Base-by-base conservation (phyloP, 2,113 vertebrate genomes). In the Gyps fulvus region DNA sequence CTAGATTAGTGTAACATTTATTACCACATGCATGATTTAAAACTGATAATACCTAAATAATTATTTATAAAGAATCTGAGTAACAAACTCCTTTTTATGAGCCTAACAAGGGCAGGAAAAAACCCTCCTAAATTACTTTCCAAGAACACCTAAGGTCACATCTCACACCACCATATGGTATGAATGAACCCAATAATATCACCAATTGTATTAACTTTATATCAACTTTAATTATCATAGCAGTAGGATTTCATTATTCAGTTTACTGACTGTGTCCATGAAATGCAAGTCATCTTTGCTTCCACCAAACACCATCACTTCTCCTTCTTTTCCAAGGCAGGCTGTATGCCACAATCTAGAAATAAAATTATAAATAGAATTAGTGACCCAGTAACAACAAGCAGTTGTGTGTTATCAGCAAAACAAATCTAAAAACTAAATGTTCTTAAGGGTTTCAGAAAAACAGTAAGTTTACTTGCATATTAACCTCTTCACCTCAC, bases 251-350 rank as follows among this genome's bases (percentile, higher is more conserved):
- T 57, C 50, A 13, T 57, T 72, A 43, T 16, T 59, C 91, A 49
- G 65, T 74, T 87, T 97, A 98, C 99, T 98, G 93, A 99, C 99
- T n/a, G 98, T 99, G 97, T 99, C 99, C 77, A 99, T 98, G 42
- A 99, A 99, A 55, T 99, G 98, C 93, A 99, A 97, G 97, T 99
- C 99, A 96, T 99, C 99, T 96, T 99, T 99, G 96, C 99, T 99
- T 88, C 99, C 99, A 90, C 99, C 99, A 95, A 99, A 99, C 93
- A 99, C 99, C 97, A 99, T 98, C 89, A 99, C 98, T 92, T 99
- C 99, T 87, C 98, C 98, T 95, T 99, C 99, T 96, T 98, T 99
- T 38, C 98, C 99, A 16, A 98, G 96, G 95, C 99, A 99, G 21
- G 99, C 99, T 19, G 99, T 99, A 94, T 99, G 99, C 99, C 99